Base-by-base conservation (phyloP, 2,888 invertebrate species). In the Andrena camellia region DNA sequence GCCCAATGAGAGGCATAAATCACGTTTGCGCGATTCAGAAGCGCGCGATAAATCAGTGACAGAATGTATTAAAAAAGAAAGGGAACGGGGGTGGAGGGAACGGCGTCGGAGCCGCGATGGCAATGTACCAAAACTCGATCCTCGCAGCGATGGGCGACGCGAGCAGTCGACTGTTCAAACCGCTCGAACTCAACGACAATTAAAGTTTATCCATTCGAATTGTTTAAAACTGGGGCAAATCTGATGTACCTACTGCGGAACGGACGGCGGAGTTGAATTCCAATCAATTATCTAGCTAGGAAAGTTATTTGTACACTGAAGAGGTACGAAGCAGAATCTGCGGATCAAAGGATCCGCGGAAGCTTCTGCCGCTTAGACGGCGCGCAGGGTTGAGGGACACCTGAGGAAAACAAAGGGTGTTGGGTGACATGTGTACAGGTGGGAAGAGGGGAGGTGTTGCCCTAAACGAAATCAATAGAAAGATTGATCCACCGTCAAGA, bases 401-500 rank as follows among this genome's bases (percentile, higher is more conserved):
- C 31, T 35, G 42, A 7, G 5, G 63, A 17, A 35, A 64, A 64
- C 64, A 64, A 48, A 26, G 29, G 29, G 26, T 17, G 23, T 63
- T 26, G 42, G 42, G 3, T 7, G 62, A 52, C 23, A 33, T 50
- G 42, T 20, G 64, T 31, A 57, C 26, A 52, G 54, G 23, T 57
- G 59, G 42, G 57, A 54, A 50, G 20, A 10, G 17, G 57, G n/a
- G 48, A 48, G 52, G 72, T 72, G 63, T 75, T 71, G 48, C 66
- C 17, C 29, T 10, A 57, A 75, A 75, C 67, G 82, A 78, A 76
- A 84, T 84, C 73, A 60, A 85, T 78, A 81, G 78, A 81, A 81
- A 81, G 73, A 81, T 83, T 80, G 77, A 83, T 85, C 74, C 66
- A 75, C 69, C 67, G 84, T 84, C 75, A 73, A 85, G 85, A 72